Conservation (phyloP, 2,888 invertebrate genomes). For the Lasioglossum oenotherae region DNA sequence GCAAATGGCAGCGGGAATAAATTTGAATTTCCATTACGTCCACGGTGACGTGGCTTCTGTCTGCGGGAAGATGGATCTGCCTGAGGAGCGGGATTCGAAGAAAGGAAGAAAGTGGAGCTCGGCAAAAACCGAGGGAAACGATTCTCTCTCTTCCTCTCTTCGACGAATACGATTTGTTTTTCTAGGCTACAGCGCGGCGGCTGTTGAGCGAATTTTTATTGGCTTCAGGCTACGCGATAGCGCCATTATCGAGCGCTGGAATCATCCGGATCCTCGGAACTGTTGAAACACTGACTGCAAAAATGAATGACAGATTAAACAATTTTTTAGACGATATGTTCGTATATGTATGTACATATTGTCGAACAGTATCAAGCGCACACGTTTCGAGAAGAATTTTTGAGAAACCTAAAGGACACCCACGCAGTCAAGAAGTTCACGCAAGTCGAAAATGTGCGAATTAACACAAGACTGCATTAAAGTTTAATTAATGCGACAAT, state of each 20-base stretch:
- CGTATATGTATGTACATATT: too few relatives aligned
- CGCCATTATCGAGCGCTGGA: background rate
- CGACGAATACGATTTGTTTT: background rate
- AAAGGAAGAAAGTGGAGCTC: constrained; percentile 30
- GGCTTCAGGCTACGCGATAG: background rate
- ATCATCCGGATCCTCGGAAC: background rate
- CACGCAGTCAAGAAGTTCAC: too few relatives aligned
- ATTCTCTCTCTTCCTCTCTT: background rate
- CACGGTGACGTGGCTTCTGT: constrained; percentile 34
- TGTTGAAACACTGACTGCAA: too few relatives aligned
- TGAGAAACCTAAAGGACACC: accelerated
- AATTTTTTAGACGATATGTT: too few relatives aligned
- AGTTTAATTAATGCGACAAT: background rate
- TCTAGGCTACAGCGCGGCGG: background rate
- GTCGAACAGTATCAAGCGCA: too few relatives aligned
- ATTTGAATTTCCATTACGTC: constrained; percentile 79
- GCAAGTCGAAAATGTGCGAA: too few relatives aligned
- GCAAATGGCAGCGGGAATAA: constrained; percentile 76
- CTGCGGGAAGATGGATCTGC: constrained; percentile 48
- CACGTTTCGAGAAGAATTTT: too few relatives aligned
- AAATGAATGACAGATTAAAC: too few relatives aligned
- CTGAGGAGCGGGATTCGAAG: constrained; percentile 19
- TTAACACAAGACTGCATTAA: background rate
- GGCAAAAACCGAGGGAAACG: background rate
- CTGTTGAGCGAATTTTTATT: background rate